Base-by-base conservation (phyloP, 2,888 invertebrate species). In the Sesia bembeciformis region DNA sequence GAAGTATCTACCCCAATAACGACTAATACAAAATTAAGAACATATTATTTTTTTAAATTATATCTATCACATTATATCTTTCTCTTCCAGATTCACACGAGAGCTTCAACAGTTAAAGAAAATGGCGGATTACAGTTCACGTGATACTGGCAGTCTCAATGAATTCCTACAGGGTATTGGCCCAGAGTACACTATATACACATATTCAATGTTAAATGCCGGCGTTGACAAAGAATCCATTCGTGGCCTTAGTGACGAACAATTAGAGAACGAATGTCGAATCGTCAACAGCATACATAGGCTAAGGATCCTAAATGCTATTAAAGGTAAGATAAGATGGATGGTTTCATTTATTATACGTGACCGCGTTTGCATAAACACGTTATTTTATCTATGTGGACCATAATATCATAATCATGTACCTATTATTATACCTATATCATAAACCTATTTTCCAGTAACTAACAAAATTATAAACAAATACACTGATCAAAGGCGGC, bases 251-350 rank as follows among this genome's bases (percentile, higher is more conserved):
- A 96, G 95, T 51, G 98, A 98, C 69, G 98, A 98, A 65, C 97
- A 98, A 81, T 90, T 99, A 57, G 90, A 94, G 60, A 91, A 92
- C 40, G 99, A 98, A 79, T 99, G 99, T 78, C 93, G 95, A 59
- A 97, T 99, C 63, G 90, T 90, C 52, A 99, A 99, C 84, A 97
- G 98, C 64, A 98, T 99, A 72, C 99, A 99, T 81, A 91, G 99
- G 59, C 89, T 96, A 65, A 92, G 97, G 74, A 97, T 99, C 74
- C 88, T 97, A 64, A 96, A 97, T 72, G 94, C 97, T 23, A 95
- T 98, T 54, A 93, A 94, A 86, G 92, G 93, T 93, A 72, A 72
- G 61, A 42, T 38, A 50, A n/a, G 23, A 23, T 23, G 23, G 2
- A 23, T 23, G 23, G 23, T 23, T 23, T 23, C 1, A 23, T 23